These are phyloP conservation scores for Heliopora coerulea DNA, from an alignment of 92 coral and sea anemone species.

Conservation along the genomic window DNA sequence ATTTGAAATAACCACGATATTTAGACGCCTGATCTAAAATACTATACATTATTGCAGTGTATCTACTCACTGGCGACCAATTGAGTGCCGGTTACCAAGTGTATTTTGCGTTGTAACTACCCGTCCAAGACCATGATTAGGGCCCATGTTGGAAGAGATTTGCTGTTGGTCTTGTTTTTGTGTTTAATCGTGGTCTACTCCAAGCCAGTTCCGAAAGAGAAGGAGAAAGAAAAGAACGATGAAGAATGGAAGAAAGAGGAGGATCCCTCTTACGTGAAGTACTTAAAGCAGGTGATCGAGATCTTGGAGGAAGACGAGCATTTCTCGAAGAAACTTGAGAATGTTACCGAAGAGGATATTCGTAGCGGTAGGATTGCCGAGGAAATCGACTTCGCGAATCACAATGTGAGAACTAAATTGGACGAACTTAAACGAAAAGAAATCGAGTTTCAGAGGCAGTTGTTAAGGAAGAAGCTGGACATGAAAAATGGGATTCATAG, in stretches of 20 bases:
- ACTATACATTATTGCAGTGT: not conserved
- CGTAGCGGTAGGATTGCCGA: conserved; percentile 89
- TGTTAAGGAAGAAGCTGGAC: conserved; percentile 90
- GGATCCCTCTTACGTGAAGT: conserved; percentile 92
- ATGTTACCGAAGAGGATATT: conserved; percentile 89
- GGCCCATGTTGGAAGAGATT: not conserved
- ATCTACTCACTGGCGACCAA: not conserved
- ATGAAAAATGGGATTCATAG: conserved; percentile 76
- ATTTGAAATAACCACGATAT: not conserved
- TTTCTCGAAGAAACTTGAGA: conserved; percentile 80
- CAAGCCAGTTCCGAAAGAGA: conserved; percentile 41
- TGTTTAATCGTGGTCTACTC: not conserved
- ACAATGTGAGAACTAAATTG: conserved; percentile 82
- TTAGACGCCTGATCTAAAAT: not conserved
- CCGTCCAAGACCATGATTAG: not conserved
- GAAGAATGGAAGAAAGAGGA: conserved; percentile 53
- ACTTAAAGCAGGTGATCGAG: conserved; percentile 93
- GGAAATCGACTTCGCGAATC: conserved; percentile 83
- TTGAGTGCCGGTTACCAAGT: not conserved
- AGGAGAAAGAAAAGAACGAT: conserved; percentile 42
- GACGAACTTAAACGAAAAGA: conserved; percentile 96
- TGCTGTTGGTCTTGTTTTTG: conserved; percentile 10
- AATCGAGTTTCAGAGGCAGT: conserved; percentile 81
- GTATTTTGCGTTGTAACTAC: not conserved
- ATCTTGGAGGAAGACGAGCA: conserved; percentile 91